A percentile compares a stretch with the other conserved stretches of the same genome.
Conservation (phyloP, 2,797 vertebrate species). For the Huso huso region DNA sequence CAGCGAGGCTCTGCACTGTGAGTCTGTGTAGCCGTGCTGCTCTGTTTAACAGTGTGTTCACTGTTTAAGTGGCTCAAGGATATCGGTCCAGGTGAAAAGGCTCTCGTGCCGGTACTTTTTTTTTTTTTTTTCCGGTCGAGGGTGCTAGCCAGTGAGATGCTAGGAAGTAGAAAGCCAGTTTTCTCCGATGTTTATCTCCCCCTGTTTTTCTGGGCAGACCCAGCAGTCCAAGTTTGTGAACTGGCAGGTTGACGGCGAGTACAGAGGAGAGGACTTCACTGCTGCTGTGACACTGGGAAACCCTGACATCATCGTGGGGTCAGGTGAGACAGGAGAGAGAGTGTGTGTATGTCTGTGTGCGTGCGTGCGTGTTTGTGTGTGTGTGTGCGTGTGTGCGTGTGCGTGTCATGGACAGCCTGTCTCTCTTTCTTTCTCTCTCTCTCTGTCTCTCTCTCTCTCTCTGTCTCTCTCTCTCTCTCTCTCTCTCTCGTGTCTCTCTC, state of each 20-base stretch:
- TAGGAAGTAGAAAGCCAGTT: neutral
- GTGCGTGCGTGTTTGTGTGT: too few relatives aligned
- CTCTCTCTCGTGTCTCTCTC: neutral
- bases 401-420: too few relatives aligned
- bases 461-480: neutral
- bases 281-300: constrained; percentile 76
- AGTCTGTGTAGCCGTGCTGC: too few relatives aligned
- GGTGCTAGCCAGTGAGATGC: too few relatives aligned
- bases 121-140: too few relatives aligned
- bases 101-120: too few relatives aligned
- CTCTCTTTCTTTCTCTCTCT: neutral
- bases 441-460: neutral
- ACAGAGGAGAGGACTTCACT: constrained; percentile 74
- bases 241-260: constrained; percentile 83
- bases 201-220: constrained; percentile 51
- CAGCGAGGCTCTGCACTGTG: too few relatives aligned
- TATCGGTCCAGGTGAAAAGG: too few relatives aligned
- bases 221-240: constrained; percentile 86
- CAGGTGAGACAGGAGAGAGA: constrained; percentile 53
- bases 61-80: too few relatives aligned
- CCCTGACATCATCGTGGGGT: constrained; percentile 76
- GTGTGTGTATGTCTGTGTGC: too few relatives aligned
- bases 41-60: too few relatives aligned
- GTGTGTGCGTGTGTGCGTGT: neutral
- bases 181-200: too few relatives aligned